Percentiles rank a stretch among this genome's conserved stretches.
Evolutionary conservation across 2,888 invertebrate genomes (phyloP).

Genomic region (Muscina levida): DNA sequence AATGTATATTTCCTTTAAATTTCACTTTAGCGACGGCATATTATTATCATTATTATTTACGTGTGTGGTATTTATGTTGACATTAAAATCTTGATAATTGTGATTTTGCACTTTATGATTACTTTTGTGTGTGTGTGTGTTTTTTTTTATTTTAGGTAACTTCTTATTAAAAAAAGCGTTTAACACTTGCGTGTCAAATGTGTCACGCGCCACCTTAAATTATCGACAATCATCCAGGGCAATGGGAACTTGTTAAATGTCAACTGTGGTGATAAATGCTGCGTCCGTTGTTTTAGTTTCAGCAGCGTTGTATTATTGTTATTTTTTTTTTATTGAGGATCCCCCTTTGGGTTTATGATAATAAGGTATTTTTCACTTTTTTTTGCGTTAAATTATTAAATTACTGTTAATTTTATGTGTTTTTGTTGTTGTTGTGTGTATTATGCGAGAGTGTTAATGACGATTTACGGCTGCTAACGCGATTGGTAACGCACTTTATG

Average conservation of each 20-base stretch:
- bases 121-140: slow-evolving; percentile 14
- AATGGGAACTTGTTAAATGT: slow-evolving; percentile 63
- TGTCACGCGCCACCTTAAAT: slow-evolving; percentile 67
- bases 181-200: slow-evolving; percentile 69
- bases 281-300: slow-evolving; percentile 31
- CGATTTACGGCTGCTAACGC: slow-evolving; percentile 60
- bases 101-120: slow-evolving; percentile 52
- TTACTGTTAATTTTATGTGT: slow-evolving; percentile 61
- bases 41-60: not conserved
- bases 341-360: slow-evolving; percentile 59
- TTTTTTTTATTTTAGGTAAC: slow-evolving; percentile 41
- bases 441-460: slow-evolving; percentile 57
- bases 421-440: slow-evolving; percentile 32
- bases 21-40: slow-evolving; percentile 29
- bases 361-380: slow-evolving; percentile 62
- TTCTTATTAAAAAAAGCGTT: slow-evolving; percentile 58
- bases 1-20: not conserved
- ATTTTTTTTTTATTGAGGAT: slow-evolving; percentile 44
- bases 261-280: slow-evolving; percentile 37
- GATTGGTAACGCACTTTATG: slow-evolving; percentile 66
- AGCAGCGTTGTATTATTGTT: slow-evolving; percentile 35
- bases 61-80: slow-evolving; percentile 30
- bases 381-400: slow-evolving; percentile 64
- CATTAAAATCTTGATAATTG: slow-evolving; percentile 33
- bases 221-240: slow-evolving; percentile 57